Evolutionary conservation across 2,888 invertebrate genomes (phyloP).

Genomic region (Dermolepida albohirtum): DNA sequence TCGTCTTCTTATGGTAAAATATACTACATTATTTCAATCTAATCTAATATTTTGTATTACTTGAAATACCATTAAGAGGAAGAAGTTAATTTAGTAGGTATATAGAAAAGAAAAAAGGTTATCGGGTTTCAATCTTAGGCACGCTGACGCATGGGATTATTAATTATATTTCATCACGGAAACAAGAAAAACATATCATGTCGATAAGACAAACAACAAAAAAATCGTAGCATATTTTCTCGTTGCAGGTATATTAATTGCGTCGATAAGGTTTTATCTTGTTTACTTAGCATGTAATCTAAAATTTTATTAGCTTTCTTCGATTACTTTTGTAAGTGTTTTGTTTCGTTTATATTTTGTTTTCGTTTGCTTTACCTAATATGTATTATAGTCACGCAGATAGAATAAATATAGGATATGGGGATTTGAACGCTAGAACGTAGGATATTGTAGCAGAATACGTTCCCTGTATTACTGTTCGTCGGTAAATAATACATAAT

Average conservation of each 20-base stretch:
- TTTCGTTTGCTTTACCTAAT: no score
- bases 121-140: slow-evolving; percentile 5
- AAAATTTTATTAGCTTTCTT: slow-evolving; percentile 14
- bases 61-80: not conserved
- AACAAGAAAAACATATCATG: slow-evolving; percentile 1
- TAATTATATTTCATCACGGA: slow-evolving; percentile 16
- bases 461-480: no score
- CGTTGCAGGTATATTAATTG: slow-evolving; percentile 12
- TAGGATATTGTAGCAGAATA: no score
- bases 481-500: no score
- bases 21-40: no score
- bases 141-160: slow-evolving; percentile 1
- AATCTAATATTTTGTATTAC: no score
- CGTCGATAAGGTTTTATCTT: slow-evolving; percentile 15
- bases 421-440: no score
- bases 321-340: no score
- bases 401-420: no score
- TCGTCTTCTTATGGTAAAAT: no score
- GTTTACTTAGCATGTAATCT: slow-evolving; percentile 16
- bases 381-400: no score
- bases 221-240: slow-evolving; percentile 7
- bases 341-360: no score
- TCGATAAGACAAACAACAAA: slow-evolving; percentile 14
- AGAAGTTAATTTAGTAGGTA: not conserved
- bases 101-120: not conserved